A percentile compares a stretch with the other conserved stretches of the same genome.
These are phyloP conservation scores for Sebastes minor DNA, from an alignment of 2,797 vertebrate species.

Conservation along the genomic window DNA sequence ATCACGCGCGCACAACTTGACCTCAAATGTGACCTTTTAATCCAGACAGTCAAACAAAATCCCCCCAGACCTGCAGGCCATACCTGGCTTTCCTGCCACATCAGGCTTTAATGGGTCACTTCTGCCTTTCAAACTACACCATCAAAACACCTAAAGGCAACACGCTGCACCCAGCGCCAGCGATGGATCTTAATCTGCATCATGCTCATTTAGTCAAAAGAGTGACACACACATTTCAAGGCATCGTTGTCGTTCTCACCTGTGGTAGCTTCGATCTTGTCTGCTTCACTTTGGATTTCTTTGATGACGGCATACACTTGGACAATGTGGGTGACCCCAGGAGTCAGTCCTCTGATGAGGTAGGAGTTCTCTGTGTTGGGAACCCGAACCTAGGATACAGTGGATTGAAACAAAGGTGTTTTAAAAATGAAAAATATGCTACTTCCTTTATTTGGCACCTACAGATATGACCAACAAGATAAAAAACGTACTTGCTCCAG, in stretches of 20 bases:
- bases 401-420: background rate
- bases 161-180: background rate
- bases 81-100: constrained; percentile 3
- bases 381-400: constrained; percentile 64
- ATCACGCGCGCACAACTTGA: background rate
- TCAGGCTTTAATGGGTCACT: constrained; percentile 17
- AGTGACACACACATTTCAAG: background rate
- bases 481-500: constrained; percentile 66
- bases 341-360: constrained; percentile 80
- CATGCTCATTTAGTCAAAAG: background rate
- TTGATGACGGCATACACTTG: constrained; percentile 83
- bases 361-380: constrained; percentile 83
- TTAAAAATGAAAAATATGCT: background rate
- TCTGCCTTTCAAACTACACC: constrained; percentile 1
- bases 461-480: background rate
- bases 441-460: background rate
- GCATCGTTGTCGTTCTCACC: constrained; percentile 68
- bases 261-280: constrained; percentile 84
- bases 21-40: constrained; percentile 26
- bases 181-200: background rate
- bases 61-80: background rate
- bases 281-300: constrained; percentile 79
- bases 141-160: constrained; percentile 8
- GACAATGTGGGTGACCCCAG: constrained; percentile 85
- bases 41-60: constrained; percentile 25